Conservation (phyloP, 2,113 vertebrate species). For the Coturnix japonica region DNA sequence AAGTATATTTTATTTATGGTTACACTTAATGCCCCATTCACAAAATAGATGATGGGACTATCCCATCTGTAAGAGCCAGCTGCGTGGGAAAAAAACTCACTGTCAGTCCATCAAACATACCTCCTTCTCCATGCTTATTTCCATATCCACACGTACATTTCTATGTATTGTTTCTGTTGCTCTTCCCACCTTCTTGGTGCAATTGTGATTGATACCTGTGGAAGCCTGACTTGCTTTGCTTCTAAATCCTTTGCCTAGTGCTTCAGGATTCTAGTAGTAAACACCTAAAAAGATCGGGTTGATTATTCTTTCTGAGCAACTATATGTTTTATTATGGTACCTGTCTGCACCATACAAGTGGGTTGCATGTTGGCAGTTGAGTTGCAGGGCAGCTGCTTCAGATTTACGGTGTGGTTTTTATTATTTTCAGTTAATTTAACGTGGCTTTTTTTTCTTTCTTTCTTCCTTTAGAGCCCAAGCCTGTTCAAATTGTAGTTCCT, state of each 20-base stretch:
- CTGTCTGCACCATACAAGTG: not conserved
- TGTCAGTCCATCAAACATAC: accelerated
- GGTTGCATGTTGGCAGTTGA: no score
- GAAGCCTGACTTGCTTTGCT: not conserved
- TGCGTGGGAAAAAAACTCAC: not conserved
- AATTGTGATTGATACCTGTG: not conserved
- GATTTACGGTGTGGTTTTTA: not conserved
- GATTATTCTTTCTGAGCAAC: not conserved
- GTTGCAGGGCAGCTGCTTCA: not conserved
- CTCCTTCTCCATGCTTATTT: not conserved
- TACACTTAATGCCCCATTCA: not conserved
- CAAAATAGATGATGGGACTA: not conserved
- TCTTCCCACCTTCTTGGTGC: not conserved
- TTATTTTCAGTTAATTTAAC: not conserved
- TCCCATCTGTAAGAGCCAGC: not conserved
- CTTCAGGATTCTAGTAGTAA: not conserved
- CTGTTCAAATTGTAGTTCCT: constrained; percentile 63
- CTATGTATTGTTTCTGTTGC: not conserved
- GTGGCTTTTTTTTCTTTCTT: not conserved
- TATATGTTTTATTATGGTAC: not conserved
- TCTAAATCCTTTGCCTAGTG: not conserved
- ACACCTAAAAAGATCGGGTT: not conserved
- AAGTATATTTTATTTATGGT: not conserved
- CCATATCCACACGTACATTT: not conserved
- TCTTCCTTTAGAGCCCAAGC: constrained; percentile 71